Percentiles rank a stretch among this genome's conserved stretches.
Conservation (phyloP, 1,140 invertebrate genomes). For the Leptestheria dahalacensis region DNA sequence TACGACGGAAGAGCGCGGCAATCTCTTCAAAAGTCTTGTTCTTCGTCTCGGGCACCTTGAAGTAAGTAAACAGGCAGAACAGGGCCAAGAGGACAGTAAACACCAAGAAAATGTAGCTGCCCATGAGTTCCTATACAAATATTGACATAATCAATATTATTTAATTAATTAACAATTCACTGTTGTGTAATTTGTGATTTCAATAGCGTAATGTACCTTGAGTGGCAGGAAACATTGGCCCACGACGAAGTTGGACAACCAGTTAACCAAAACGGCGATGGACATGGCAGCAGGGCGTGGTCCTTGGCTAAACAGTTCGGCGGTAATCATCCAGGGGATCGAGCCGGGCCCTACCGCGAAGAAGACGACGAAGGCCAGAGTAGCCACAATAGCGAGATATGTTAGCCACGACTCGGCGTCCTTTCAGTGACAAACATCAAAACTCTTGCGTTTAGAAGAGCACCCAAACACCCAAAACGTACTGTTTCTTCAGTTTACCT, state of each 20-base stretch:
- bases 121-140: conserved; percentile 58
- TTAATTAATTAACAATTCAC: neutral
- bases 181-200: too few relatives aligned
- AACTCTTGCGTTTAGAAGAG: neutral
- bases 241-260: conserved; percentile 94
- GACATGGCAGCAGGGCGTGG: conserved; percentile 93
- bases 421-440: conserved; percentile 47
- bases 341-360: conserved; percentile 92
- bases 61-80: conserved; percentile 95
- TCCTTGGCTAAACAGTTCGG: conserved; percentile 93
- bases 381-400: conserved; percentile 84
- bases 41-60: conserved; percentile 96
- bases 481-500: conserved; percentile 37
- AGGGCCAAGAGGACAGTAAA: conserved; percentile 88
- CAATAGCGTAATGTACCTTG: too few relatives aligned
- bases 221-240: conserved; percentile 67
- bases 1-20: conserved; percentile 67
- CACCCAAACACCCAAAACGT: neutral
- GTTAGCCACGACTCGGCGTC: conserved; percentile 97
- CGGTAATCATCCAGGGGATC: conserved; percentile 98
- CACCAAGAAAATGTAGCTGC: conserved; percentile 92
- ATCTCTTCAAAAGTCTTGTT: conserved; percentile 98
- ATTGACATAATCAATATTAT: conserved; percentile 12
- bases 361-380: conserved; percentile 87
- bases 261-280: conserved; percentile 93